Conservation (phyloP, 2,113 vertebrate genomes). For the Leucosticte australis region DNA sequence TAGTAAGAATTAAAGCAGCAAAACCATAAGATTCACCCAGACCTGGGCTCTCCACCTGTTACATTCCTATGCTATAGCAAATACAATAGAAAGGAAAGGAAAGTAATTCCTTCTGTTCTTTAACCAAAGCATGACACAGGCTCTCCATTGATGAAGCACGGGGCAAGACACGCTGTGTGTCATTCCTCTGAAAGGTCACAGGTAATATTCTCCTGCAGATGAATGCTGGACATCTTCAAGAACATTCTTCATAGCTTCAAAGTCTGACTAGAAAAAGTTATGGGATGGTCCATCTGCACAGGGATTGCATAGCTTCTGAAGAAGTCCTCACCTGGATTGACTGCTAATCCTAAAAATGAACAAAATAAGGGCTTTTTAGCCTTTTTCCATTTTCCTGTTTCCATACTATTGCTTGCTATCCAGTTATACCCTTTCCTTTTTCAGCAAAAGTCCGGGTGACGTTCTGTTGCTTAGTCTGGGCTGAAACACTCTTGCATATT, state of each 20-base stretch:
- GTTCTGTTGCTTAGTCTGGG: not conserved
- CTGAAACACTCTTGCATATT: fast-evolving
- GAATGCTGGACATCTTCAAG: not conserved
- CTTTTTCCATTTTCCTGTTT: not conserved
- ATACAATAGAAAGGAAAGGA: not conserved
- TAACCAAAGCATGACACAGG: not conserved
- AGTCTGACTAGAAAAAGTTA: not conserved
- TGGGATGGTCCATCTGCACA: not conserved
- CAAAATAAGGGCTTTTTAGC: not conserved
- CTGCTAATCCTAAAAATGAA: not conserved
- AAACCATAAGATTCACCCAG: not conserved
- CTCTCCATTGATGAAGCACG: not conserved
- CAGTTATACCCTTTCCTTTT: not conserved
- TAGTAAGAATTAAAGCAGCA: not conserved
- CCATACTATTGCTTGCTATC: not conserved
- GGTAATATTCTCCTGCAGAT: not conserved
- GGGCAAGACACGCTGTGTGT: not conserved
- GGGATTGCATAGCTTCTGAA: not conserved
- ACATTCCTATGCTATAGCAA: not conserved
- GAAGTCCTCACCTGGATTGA: not conserved
- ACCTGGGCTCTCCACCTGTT: not conserved
- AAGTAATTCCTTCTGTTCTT: not conserved
- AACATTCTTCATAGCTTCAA: not conserved
- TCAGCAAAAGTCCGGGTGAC: not conserved
- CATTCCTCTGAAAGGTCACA: not conserved